A percentile compares a stretch with the other conserved stretches of the same genome.
These are phyloP conservation scores for Microtus richardsoni DNA, from an alignment of 2,113 vertebrate genomes.

Conservation along the genomic window DNA sequence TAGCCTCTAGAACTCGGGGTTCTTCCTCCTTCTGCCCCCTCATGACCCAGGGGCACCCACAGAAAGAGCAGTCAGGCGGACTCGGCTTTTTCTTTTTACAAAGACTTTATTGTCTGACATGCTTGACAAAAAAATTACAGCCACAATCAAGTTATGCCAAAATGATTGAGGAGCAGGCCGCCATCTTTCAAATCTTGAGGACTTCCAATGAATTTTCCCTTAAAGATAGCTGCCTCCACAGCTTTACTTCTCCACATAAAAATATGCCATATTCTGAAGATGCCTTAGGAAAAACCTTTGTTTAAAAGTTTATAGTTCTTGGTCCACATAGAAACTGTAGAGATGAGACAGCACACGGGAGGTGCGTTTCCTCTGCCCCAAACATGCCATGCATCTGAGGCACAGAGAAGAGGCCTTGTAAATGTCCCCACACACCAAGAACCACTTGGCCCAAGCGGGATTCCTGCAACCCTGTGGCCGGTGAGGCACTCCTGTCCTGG, in stretches of 20 bases:
- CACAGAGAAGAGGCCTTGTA: not conserved
- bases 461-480: not conserved
- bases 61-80: accelerated
- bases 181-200: constrained; percentile 80
- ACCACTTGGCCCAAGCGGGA: not conserved
- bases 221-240: constrained; percentile 84
- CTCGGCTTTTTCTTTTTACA: constrained; percentile 70
- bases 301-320: constrained; percentile 82
- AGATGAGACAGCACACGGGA: constrained; percentile 67
- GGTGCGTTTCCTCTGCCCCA: constrained; percentile 13
- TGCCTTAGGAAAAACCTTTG: constrained; percentile 82
- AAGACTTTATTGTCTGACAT: constrained; percentile 90
- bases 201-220: constrained; percentile 81
- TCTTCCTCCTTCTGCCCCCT: not conserved
- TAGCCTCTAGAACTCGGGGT: not conserved
- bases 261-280: constrained; percentile 88
- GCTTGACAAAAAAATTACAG: constrained; percentile 89
- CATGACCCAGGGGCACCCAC: not conserved
- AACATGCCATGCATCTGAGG: constrained; percentile 15
- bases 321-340: constrained; percentile 78
- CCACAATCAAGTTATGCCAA: constrained; percentile 86
- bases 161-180: constrained; percentile 81
- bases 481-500: accelerated
- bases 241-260: constrained; percentile 85
- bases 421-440: constrained; percentile 75